phyloP scores from a whole-genome alignment of 2,888 invertebrate genomes.

The Brachycybe producta region DNA sequence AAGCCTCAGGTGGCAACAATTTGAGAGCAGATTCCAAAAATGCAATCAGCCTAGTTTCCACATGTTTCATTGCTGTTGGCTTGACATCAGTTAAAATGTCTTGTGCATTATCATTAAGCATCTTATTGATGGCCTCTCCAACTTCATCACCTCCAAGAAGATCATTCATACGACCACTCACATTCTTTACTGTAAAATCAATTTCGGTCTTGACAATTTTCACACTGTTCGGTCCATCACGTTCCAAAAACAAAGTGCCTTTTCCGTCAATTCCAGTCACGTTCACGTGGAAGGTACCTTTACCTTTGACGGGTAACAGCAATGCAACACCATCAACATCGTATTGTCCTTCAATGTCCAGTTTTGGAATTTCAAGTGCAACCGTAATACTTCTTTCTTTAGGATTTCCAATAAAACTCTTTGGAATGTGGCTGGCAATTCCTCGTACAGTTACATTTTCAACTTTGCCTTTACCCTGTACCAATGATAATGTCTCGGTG shows the following conservation, averaged over 20 bases:
- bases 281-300: background rate
- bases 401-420: background rate
- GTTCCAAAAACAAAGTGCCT: no score
- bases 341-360: background rate
- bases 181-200: conserved; percentile 41
- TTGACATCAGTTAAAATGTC: conserved; percentile 72
- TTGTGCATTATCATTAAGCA: conserved; percentile 63
- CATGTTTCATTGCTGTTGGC: no score
- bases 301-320: background rate
- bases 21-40: no score
- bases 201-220: conserved; percentile 44
- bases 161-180: conserved; percentile 45
- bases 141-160: conserved; percentile 59
- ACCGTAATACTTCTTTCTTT: background rate
- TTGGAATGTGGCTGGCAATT: background rate
- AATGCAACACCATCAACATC: background rate
- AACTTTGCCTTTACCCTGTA: background rate
- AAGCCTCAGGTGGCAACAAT: no score
- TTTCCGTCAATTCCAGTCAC: background rate
- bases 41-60: no score
- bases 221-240: no score
- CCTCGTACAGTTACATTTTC: background rate
- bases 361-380: background rate
- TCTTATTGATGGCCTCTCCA: conserved; percentile 69
- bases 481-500: background rate